phyloP scores from a whole-genome alignment of 2,888 invertebrate genomes.

The Drosophila ezoana region DNA sequence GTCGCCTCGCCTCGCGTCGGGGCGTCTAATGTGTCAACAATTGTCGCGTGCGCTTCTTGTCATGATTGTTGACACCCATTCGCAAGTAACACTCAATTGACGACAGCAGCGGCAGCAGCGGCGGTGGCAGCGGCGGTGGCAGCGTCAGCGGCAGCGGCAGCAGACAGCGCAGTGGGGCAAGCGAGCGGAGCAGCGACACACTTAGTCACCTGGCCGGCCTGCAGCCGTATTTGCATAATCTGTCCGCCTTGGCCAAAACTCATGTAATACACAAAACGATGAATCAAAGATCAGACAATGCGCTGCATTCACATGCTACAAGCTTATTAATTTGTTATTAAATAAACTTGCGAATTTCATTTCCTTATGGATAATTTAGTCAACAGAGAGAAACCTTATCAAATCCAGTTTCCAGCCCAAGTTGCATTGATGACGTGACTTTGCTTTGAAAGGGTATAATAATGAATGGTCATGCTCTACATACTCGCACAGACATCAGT shows the following conservation, averaged over 20 bases:
- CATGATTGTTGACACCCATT: slow-evolving; percentile 34
- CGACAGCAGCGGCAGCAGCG: slow-evolving; percentile 24
- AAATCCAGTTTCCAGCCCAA: not conserved
- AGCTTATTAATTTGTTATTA: not conserved
- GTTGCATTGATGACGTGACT: no score
- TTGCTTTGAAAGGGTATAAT: no score
- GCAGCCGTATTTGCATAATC: slow-evolving; percentile 26
- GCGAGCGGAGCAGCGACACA: not conserved
- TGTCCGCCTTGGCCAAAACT: slow-evolving; percentile 4
- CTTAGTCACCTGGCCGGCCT: slow-evolving; percentile 28
- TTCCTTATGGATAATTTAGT: no score
- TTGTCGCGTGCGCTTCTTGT: slow-evolving; percentile 50
- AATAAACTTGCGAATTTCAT: not conserved
- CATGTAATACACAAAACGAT: slow-evolving; percentile 7
- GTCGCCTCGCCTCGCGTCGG: not conserved
- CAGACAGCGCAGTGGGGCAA: not conserved
- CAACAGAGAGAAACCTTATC: not conserved
- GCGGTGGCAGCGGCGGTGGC: not conserved
- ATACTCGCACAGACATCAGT: no score
- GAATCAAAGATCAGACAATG: slow-evolving; percentile 28
- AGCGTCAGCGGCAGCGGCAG: not conserved
- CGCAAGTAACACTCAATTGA: slow-evolving; percentile 1
- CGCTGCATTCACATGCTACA: not conserved
- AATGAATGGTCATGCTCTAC: no score
- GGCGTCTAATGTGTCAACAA: slow-evolving; percentile 38